Percentiles rank a stretch among this genome's conserved stretches.
Conservation (phyloP, 2,113 vertebrate species). For the Syngnathoides biaculeatus region DNA sequence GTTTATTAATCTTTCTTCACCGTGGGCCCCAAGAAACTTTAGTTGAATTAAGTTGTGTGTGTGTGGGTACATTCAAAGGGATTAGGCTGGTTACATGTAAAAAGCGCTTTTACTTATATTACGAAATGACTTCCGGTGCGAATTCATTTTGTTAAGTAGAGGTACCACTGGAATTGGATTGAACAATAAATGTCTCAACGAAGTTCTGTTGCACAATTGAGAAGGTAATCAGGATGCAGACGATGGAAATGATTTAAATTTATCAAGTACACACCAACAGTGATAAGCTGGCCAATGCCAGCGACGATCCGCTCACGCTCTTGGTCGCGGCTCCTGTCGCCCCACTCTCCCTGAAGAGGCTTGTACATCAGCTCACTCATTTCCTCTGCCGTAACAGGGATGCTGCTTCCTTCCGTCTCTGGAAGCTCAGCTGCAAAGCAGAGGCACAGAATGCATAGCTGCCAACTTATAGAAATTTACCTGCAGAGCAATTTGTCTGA, state of each 20-base stretch:
- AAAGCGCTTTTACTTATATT: too few species aligned
- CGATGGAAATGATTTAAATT: background rate
- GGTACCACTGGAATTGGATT: too few species aligned
- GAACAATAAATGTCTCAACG: background rate
- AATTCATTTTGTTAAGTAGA: too few species aligned
- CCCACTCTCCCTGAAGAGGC: constrained; percentile 88
- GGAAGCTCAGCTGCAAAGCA: constrained; percentile 78
- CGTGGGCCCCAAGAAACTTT: too few species aligned
- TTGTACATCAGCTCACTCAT: constrained; percentile 88
- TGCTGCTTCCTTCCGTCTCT: constrained; percentile 81
- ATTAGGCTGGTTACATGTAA: too few species aligned
- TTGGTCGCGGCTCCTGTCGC: constrained; percentile 78
- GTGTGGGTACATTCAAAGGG: too few species aligned
- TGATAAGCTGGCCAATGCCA: constrained; percentile 87
- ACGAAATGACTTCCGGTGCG: too few species aligned
- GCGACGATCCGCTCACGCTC: constrained; percentile 86
- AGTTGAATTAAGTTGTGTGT: too few species aligned
- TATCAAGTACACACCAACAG: constrained; percentile 75
- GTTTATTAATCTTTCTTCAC: too few species aligned
- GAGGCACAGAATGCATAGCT: background rate
- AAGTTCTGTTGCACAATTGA: background rate
- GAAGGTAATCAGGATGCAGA: too few species aligned
- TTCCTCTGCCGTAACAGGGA: constrained; percentile 87
- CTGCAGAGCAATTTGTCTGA: too few species aligned
- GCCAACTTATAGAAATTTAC: too few species aligned